Evolutionary conservation across 2,797 vertebrate genomes (phyloP), one percentile per base, ranked within the genome.

Genomic region (Melanitta fusca): DNA sequence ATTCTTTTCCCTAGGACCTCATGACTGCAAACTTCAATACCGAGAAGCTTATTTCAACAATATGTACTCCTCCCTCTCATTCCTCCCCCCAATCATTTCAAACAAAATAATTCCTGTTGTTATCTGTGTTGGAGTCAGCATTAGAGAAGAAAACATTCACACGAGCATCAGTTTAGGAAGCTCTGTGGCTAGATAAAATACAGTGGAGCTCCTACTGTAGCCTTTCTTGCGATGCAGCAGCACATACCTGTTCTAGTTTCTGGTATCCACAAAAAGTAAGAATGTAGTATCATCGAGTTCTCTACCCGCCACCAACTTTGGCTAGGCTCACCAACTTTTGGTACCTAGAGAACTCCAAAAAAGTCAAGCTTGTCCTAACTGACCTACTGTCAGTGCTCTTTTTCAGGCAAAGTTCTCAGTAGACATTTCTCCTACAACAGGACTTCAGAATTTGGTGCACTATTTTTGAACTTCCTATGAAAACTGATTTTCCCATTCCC

Each of bases 401-500:
- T 79, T 79, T 64, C 43, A 38, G 38, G 47, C 43, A 68, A 49
- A 85, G 28, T 49, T 28, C 25, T 49, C 61, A n/a, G 8, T 20
- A 47, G 61, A 80, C 19, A 21, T 30, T 78, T 85, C 53, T 36
- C 24, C 34, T 14, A n/a, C 0, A 1, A 51, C 86, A 88, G 17
- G 24, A 43, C 24, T 86, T 70, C 0, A 3, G 57, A 71, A 73
- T 86, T 77, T 81, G 36, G 25, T 70, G 20, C 0, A 0, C 24
- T 82, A 5, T 24, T 88, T 91, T 82, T 80, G 34, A 85, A 77
- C 47, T 77, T 91, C 10, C 0, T 28, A 88, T 57, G 56, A 93
- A 92, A 89, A 82, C 6, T 51, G 13, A 34, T 74, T 82, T 90
- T 86, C 34, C 45, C 69, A 80, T 68, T 36, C 24, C 53, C 61